Evolutionary conservation across 2,888 invertebrate genomes (phyloP), one percentile per base, ranked within the genome.

Genomic region (Elegia similella): DNA sequence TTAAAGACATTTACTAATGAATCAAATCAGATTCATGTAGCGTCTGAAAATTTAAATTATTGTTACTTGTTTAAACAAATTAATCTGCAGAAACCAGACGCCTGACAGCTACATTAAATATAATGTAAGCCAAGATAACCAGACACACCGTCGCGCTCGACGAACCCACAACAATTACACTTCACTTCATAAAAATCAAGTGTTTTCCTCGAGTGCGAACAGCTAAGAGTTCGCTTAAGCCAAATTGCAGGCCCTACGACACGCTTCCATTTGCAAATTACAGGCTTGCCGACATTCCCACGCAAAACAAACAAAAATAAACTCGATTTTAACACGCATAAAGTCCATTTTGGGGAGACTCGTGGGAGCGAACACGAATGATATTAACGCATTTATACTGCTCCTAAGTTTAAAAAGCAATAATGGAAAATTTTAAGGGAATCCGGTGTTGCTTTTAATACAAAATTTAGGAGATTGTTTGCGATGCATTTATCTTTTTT

Each of bases 191-290:
- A 55, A 64, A 69, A 74, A 68, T 72, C 67, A 60, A 60, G 62
- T 75, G 73, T 76, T 79, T 80, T 72, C 66, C 68, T 64, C 66
- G 72, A 78, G 16, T 34, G 77, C 77, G 78, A 70, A 62, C 73
- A 72, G 76, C 80, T 80, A 80, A 86, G 80, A 80, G 80, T 78
- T 75, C 81, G 80, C 81, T 85, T 87, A 86, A 88, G 87, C 86
- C 82, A 84, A 88, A 87, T 86, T 82, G 84, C 81, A 76, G 72
- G 72, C 83, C 86, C 84, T 79, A 82, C 84, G 84, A 84, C 86
- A 84, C 82, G 82, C 75, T 78, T 84, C 88, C 90, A 89, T 90
- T 90, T 90, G 88, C 86, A 88, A 89, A 90, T 90, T 86, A 87
- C 79, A 85, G 75, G 75, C 73, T 76, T 66, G 68, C 67, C 68